Percentiles rank a stretch among this genome's conserved stretches.
Conservation (phyloP, 1,140 invertebrate genomes). For the Aporrectodea caliginosa region DNA sequence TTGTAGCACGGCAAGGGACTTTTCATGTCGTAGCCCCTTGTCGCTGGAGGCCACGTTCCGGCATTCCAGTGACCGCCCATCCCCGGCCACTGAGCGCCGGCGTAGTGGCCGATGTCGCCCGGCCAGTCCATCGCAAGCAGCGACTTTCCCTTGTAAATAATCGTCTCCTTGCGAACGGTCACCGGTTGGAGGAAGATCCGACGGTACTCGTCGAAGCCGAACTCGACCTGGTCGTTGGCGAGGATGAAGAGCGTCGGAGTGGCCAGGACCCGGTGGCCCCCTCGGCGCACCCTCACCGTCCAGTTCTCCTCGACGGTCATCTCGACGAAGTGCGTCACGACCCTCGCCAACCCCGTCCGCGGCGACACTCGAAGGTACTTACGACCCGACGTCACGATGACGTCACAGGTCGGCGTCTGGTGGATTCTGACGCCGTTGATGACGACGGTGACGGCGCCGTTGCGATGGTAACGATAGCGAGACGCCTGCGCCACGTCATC, state of each 20-base stretch:
- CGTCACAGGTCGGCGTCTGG: slow-evolving; percentile 42
- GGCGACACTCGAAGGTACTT: slow-evolving; percentile 44
- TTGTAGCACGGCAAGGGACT: too few relatives aligned
- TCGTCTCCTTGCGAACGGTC: slow-evolving; percentile 9
- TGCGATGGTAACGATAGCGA: slow-evolving; percentile 38
- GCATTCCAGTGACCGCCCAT: too few relatives aligned
- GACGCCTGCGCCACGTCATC: slow-evolving; percentile 39
- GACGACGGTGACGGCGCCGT: slow-evolving; percentile 40
- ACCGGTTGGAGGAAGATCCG: slow-evolving; percentile 21
- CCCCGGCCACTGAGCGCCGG: too few relatives aligned
- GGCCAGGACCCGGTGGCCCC: slow-evolving; percentile 37
- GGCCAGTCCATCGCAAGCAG: too few relatives aligned
- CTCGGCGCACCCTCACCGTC: slow-evolving; percentile 38
- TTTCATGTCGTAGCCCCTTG: too few relatives aligned
- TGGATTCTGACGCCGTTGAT: slow-evolving; percentile 46
- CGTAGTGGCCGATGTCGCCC: too few relatives aligned
- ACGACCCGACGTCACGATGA: slow-evolving; percentile 41
- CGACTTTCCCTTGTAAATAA: slow-evolving; percentile 10
- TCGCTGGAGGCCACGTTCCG: too few relatives aligned
- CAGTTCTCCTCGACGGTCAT: slow-evolving; percentile 41
- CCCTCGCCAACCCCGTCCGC: slow-evolving; percentile 32
- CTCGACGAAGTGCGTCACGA: slow-evolving; percentile 42
- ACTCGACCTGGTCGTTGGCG: slow-evolving; percentile 43
- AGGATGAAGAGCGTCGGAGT: slow-evolving; percentile 37
- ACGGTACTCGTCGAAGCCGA: slow-evolving; percentile 41